phyloP scores from a whole-genome alignment of 2,888 invertebrate genomes.

The Ennomos erosarius region DNA sequence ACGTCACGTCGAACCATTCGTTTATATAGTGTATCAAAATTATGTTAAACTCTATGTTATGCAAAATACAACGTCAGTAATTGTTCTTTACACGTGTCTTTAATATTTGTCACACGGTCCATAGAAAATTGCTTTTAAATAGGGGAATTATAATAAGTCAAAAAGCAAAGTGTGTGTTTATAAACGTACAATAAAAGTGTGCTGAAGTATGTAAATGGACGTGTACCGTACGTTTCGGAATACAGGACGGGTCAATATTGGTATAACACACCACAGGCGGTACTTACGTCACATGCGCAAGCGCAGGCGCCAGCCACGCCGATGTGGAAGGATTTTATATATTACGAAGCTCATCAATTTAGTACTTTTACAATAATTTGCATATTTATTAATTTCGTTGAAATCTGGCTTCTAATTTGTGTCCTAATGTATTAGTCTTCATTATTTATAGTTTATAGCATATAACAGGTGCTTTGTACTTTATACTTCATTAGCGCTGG shows the following conservation, averaged over 20 bases:
- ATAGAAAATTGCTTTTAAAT: slow-evolving; percentile 12
- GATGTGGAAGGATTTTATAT: too few species aligned
- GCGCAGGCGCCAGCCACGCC: background rate
- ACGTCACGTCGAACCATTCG: slow-evolving; percentile 4
- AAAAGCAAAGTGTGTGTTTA: background rate
- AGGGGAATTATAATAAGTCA: background rate
- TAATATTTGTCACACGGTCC: slow-evolving; percentile 9
- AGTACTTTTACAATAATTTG: too few species aligned
- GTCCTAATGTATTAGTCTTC: too few species aligned
- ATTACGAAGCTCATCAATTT: too few species aligned
- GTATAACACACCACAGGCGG: slow-evolving; percentile 2
- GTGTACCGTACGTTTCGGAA: background rate
- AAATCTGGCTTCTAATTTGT: too few species aligned
- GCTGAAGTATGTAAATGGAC: background rate
- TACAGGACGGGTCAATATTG: slow-evolving; percentile 16
- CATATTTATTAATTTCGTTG: too few species aligned
- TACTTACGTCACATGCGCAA: slow-evolving; percentile 2
- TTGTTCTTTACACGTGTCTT: background rate
- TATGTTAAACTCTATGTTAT: slow-evolving; percentile 15
- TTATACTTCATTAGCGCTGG: too few species aligned
- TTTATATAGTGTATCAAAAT: slow-evolving; percentile 6
- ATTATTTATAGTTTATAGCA: too few species aligned
- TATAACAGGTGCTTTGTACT: too few species aligned
- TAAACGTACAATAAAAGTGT: background rate
- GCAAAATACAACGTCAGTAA: slow-evolving; percentile 11